phyloP scores from a whole-genome alignment of 2,888 invertebrate species.

The Euzophera pinguis region DNA sequence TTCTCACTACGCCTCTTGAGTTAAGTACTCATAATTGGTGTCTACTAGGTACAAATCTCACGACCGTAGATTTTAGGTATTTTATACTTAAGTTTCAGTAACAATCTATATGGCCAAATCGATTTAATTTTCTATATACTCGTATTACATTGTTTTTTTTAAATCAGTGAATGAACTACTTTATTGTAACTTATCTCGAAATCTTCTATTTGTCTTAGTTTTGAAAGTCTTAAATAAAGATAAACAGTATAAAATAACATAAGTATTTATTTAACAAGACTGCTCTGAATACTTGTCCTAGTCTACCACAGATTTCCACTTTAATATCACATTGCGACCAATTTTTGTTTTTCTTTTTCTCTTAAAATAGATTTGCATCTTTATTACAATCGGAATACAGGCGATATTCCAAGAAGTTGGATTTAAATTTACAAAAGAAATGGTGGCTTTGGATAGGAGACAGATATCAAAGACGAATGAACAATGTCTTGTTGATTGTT shows the following conservation, averaged over 20 bases:
- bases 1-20: no score
- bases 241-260: neutral
- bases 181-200: no score
- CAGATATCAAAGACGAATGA: conserved; percentile 7
- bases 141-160: no score
- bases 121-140: no score
- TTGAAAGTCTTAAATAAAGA: no score
- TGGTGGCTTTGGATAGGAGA: neutral
- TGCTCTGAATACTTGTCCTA: neutral
- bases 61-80: no score
- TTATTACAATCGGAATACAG: conserved; percentile 6
- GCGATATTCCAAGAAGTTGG: conserved; percentile 4
- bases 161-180: no score
- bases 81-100: no score
- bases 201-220: no score
- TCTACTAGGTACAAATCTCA: no score
- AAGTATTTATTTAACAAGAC: neutral
- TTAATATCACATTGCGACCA: conserved; percentile 9
- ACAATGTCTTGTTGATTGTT: conserved; percentile 1
- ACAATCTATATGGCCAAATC: no score
- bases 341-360: conserved; percentile 5
- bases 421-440: conserved; percentile 3
- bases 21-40: no score
- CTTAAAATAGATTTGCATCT: conserved; percentile 12
- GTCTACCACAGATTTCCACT: conserved; percentile 1